These are phyloP conservation scores for Merodon equestris DNA, from an alignment of 2,888 invertebrate species.

Conservation along the genomic window DNA sequence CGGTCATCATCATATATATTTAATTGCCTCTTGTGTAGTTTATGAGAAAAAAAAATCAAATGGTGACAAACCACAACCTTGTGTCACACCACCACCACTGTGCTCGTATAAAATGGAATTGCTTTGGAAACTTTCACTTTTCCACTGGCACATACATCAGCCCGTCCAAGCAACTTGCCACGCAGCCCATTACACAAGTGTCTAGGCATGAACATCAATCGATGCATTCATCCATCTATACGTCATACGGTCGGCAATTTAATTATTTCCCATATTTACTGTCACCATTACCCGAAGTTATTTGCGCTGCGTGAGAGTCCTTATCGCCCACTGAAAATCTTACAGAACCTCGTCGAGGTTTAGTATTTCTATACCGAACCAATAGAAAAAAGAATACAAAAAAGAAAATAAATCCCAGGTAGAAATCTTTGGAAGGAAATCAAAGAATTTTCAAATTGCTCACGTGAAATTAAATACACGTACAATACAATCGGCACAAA, in stretches of 20 bases:
- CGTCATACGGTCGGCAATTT: constrained; percentile 19
- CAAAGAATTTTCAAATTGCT: constrained; percentile 32
- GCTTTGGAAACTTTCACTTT: too few relatives aligned
- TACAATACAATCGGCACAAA: constrained; percentile 29
- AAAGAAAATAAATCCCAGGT: constrained; percentile 23
- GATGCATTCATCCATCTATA: not conserved
- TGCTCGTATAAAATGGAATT: too few relatives aligned
- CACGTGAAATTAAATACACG: constrained; percentile 53
- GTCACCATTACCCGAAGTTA: constrained; percentile 47
- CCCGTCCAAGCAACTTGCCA: too few relatives aligned
- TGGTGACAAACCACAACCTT: too few relatives aligned
- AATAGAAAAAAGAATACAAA: too few relatives aligned
- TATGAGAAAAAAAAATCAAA: too few relatives aligned
- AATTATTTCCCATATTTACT: constrained; percentile 47
- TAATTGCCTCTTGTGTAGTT: too few relatives aligned
- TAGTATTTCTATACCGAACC: constrained; percentile 2
- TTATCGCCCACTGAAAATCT: constrained; percentile 30
- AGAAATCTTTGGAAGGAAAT: constrained; percentile 30
- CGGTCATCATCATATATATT: too few relatives aligned
- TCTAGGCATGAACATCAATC: too few relatives aligned
- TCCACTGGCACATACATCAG: too few relatives aligned
- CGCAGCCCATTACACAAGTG: too few relatives aligned
- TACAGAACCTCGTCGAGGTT: constrained; percentile 21
- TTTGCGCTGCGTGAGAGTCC: constrained; percentile 52
- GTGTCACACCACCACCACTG: too few relatives aligned